A percentile compares a stretch with the other conserved stretches of the same genome.
Conservation (phyloP, 2,113 vertebrate genomes). For the Halichoerus grypus region DNA sequence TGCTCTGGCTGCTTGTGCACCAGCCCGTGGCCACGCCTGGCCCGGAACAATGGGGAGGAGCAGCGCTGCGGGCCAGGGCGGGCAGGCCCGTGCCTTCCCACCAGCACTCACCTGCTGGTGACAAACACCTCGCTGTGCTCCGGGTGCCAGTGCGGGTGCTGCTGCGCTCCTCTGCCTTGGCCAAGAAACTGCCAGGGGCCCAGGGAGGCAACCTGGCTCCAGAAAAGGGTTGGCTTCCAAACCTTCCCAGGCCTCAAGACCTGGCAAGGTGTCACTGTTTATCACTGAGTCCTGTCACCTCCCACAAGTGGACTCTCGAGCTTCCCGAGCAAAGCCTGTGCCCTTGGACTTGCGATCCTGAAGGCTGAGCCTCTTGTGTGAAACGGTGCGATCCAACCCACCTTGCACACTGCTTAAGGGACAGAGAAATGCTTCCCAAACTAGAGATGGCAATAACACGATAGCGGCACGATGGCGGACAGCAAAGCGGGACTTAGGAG, state of each 20-base stretch:
- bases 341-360: neutral
- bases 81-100: neutral
- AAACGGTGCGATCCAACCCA: neutral
- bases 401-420: neutral
- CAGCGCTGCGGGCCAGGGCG: neutral
- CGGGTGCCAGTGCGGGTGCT: rapidly evolving
- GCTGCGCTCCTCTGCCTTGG: neutral
- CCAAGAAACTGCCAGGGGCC: constrained; percentile 35
- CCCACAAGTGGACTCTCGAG: neutral
- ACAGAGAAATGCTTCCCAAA: neutral
- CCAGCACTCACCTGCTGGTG: constrained; percentile 59
- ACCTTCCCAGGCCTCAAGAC: neutral
- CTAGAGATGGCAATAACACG: neutral
- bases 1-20: neutral
- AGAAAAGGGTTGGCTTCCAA: constrained; percentile 27
- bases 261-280: neutral
- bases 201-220: constrained; percentile 32
- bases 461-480: rapidly evolving
- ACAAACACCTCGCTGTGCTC: constrained; percentile 5
- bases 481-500: neutral
- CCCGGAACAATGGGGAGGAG: constrained; percentile 68
- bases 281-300: neutral
- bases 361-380: neutral
- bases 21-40: neutral
- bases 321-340: neutral